These are phyloP conservation scores for Calycopis cecrops DNA, from an alignment of 1,140 invertebrate genomes.

Conservation along the genomic window DNA sequence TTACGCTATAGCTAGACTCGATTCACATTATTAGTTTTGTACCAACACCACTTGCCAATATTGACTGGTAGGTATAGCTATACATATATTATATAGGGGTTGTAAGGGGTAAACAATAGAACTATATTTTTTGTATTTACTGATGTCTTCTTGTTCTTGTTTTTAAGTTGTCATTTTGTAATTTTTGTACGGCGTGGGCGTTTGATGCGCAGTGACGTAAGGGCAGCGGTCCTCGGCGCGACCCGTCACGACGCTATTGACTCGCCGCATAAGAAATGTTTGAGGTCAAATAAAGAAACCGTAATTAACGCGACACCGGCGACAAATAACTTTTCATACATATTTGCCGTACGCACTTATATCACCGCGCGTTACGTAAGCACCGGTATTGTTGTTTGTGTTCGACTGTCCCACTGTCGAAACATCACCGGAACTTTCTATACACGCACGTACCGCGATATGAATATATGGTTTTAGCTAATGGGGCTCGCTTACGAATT, in stretches of 20 bases:
- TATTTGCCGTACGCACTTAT: constrained; percentile 11
- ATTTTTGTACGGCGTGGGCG: too few relatives aligned
- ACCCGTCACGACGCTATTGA: constrained; percentile 8
- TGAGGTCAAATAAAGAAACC: constrained; percentile 10
- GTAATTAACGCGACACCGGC: constrained; percentile 7
- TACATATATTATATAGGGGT: too few relatives aligned
- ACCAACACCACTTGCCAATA: too few relatives aligned
- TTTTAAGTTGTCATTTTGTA: too few relatives aligned
- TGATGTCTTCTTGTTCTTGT: too few relatives aligned
- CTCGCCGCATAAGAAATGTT: constrained; percentile 3
- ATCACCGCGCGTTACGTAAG: constrained; percentile 5
- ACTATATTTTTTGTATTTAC: too few relatives aligned
- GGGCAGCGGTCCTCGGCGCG: background rate
- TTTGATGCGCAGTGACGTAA: constrained; percentile 4
- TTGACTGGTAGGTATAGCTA: too few relatives aligned
- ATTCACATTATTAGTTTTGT: too few relatives aligned
- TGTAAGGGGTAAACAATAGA: too few relatives aligned
- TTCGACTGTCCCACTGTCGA: background rate
- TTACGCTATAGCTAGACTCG: too few relatives aligned
- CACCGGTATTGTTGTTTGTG: constrained; percentile 10
- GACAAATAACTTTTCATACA: constrained; percentile 12
- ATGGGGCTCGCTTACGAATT: constrained; percentile 2
- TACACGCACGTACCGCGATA: constrained; percentile 3
- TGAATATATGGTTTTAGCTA: constrained; percentile 4
- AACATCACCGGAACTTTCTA: constrained; percentile 1